Evolutionary conservation across 2,113 vertebrate genomes (phyloP).

Genomic region (Podarcis cretensis): DNA sequence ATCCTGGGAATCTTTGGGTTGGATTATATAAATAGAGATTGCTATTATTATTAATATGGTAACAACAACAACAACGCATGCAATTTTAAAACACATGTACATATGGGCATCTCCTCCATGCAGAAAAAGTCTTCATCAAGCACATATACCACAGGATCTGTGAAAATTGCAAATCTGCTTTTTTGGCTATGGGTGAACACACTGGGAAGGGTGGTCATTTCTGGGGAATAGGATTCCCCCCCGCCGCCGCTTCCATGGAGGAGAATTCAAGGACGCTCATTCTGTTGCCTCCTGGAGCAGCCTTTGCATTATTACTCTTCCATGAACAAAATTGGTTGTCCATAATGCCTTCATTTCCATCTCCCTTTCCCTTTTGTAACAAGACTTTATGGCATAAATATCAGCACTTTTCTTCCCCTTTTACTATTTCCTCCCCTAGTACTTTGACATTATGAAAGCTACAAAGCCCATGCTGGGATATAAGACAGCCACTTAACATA

Average conservation of each 20-base stretch:
- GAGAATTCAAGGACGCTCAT: too few relatives aligned
- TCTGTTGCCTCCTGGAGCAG: too few relatives aligned
- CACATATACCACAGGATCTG: background rate
- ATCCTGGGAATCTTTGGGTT: too few relatives aligned
- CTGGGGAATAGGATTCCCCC: background rate
- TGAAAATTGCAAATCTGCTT: background rate
- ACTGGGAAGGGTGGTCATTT: too few relatives aligned
- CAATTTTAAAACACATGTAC: background rate
- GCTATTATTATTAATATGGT: too few relatives aligned
- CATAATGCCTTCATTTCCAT: background rate
- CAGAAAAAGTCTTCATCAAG: too few relatives aligned
- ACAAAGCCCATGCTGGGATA: background rate
- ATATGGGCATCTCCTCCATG: background rate
- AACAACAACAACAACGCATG: background rate
- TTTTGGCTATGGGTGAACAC: background rate
- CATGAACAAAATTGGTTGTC: background rate
- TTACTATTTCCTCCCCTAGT: background rate
- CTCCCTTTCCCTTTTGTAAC: background rate
- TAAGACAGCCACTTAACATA: background rate
- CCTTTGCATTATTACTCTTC: background rate
- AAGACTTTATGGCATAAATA: constrained; percentile 8
- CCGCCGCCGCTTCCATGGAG: too few relatives aligned
- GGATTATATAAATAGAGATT: too few relatives aligned
- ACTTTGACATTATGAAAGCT: constrained; percentile 14
- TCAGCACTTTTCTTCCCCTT: background rate